phyloP scores from a whole-genome alignment of 2,888 invertebrate genomes.

The Rotaria magnacalcarata region DNA sequence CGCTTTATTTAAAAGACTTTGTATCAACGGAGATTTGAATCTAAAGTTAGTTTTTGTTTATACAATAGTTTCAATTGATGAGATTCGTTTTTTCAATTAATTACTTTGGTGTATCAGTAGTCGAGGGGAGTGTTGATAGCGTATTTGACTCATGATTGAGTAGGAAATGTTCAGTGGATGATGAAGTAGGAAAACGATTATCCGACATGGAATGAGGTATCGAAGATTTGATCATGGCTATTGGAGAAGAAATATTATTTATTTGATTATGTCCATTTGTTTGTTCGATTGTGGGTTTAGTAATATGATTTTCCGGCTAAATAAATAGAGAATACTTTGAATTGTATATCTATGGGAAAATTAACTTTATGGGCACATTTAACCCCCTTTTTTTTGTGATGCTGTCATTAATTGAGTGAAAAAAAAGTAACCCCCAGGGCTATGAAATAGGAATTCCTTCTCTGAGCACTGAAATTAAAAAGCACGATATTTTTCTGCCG shows the following conservation, averaged over 20 bases:
- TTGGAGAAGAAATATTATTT: background rate
- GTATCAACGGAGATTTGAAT: constrained; percentile 23
- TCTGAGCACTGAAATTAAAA: too few relatives aligned
- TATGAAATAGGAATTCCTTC: too few relatives aligned
- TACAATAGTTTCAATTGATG: too few relatives aligned
- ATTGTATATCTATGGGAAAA: too few relatives aligned
- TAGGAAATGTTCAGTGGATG: background rate
- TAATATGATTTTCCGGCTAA: background rate
- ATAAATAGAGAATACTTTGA: background rate
- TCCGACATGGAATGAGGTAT: constrained; percentile 20
- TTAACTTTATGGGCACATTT: too few relatives aligned
- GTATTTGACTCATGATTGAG: background rate
- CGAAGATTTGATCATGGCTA: background rate
- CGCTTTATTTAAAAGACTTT: constrained; percentile 22
- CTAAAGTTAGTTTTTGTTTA: background rate
- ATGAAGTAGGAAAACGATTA: background rate
- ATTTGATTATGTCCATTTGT: constrained; percentile 10
- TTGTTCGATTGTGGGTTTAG: background rate
- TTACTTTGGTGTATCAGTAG: constrained; percentile 33
- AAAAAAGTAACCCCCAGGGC: too few relatives aligned
- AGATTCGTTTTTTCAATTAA: background rate
- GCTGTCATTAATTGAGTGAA: too few relatives aligned
- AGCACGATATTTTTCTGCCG: too few relatives aligned
- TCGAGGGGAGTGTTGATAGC: background rate
- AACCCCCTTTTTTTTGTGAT: too few relatives aligned